Conservation (phyloP, 2,797 vertebrate genomes). For the Rousettus madagascariensis region DNA sequence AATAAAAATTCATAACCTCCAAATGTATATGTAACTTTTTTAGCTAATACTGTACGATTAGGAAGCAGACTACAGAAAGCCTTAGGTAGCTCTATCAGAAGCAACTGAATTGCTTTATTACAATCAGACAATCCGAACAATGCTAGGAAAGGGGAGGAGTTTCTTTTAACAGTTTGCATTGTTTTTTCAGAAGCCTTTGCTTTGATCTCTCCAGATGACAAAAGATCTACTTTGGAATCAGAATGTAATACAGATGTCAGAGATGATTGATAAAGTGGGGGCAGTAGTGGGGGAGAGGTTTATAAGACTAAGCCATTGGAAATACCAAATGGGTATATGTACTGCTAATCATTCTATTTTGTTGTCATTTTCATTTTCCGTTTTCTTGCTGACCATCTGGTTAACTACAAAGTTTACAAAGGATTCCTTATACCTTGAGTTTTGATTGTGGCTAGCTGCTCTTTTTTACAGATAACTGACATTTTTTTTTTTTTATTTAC, state of each 20-base stretch:
- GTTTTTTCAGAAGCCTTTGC: constrained; percentile 70
- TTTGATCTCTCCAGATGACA: constrained; percentile 82
- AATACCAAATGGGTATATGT: constrained; percentile 80
- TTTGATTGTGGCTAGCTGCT: constrained; percentile 84
- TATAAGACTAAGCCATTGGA: constrained; percentile 74
- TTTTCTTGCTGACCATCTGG: constrained; percentile 70
- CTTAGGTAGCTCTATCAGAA: constrained; percentile 35
- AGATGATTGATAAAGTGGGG: constrained; percentile 84
- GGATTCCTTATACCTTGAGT: constrained; percentile 71
- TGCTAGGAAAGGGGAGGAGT: constrained; percentile 68
- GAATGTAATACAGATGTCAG: constrained; percentile 83
- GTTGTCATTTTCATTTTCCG: background rate
- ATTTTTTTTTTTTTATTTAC: constrained; percentile 17
- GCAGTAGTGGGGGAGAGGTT: background rate
- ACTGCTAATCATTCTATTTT: constrained; percentile 73
- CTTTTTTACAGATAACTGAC: constrained; percentile 77
- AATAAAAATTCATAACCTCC: constrained; percentile 55
- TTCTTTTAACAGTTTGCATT: constrained; percentile 65
- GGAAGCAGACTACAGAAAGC: constrained; percentile 11
- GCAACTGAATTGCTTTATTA: constrained; percentile 62
- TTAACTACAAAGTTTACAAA: constrained; percentile 76
- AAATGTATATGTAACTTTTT: background rate
- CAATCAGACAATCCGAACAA: constrained; percentile 37
- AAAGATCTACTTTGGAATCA: constrained; percentile 84
- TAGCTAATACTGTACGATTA: background rate